phyloP scores from a whole-genome alignment of 2,888 invertebrate species.

The Dicycla oo region DNA sequence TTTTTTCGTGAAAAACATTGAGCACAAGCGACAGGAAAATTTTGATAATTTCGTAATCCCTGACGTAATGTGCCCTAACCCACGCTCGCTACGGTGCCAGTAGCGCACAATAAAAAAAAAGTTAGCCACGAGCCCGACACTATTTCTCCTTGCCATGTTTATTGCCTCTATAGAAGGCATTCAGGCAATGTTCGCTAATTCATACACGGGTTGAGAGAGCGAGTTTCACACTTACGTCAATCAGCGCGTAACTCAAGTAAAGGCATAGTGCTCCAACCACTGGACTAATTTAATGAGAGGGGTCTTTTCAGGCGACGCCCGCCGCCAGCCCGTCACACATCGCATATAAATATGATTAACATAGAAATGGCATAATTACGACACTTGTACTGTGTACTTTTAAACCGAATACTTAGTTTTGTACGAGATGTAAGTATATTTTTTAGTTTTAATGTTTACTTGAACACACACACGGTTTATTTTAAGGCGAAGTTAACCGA shows the following conservation, averaged over 20 bases:
- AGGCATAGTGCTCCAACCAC: slow-evolving; percentile 87
- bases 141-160: slow-evolving; percentile 75
- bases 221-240: slow-evolving; percentile 87
- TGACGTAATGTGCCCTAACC: background rate
- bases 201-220: slow-evolving; percentile 80
- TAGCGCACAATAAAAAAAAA: slow-evolving; percentile 70
- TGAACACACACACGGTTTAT: slow-evolving; percentile 38
- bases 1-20: background rate
- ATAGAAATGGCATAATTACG: slow-evolving; percentile 74
- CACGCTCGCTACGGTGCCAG: slow-evolving; percentile 13
- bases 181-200: slow-evolving; percentile 80
- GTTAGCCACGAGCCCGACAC: slow-evolving; percentile 70
- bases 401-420: slow-evolving; percentile 56
- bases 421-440: slow-evolving; percentile 19
- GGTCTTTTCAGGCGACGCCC: slow-evolving; percentile 77
- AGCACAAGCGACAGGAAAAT: background rate
- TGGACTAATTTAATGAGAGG: slow-evolving; percentile 89
- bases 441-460: slow-evolving; percentile 24
- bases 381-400: slow-evolving; percentile 66
- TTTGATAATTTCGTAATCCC: background rate
- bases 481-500: too few species aligned
- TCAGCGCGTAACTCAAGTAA: slow-evolving; percentile 83
- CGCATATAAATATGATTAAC: slow-evolving; percentile 73
- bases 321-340: slow-evolving; percentile 61
- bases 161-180: slow-evolving; percentile 85